Conservation (phyloP, 2,113 vertebrate genomes). For the Polyodon spathula region DNA sequence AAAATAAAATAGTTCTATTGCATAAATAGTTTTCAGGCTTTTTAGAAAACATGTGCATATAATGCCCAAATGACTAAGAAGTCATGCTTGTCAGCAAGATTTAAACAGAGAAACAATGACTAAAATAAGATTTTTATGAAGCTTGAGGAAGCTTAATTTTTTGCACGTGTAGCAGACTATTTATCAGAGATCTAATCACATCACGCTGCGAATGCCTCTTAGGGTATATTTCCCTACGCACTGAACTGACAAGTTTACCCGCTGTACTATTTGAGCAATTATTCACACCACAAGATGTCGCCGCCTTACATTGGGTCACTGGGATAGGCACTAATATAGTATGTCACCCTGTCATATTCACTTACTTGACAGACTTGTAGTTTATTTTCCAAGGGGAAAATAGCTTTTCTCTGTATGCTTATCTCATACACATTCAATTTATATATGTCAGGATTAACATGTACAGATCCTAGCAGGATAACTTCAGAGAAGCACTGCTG, state of each 20-base stretch:
- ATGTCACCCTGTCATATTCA: conserved; percentile 2
- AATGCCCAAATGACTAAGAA: too few relatives aligned
- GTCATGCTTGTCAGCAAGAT: too few relatives aligned
- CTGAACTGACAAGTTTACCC: conserved; percentile 4
- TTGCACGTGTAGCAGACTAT: not conserved
- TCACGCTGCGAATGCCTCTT: not conserved
- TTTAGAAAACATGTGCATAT: too few relatives aligned
- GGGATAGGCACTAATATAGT: not conserved
- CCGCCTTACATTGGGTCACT: not conserved
- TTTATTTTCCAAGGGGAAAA: not conserved
- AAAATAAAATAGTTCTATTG: not conserved
- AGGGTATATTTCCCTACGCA: not conserved
- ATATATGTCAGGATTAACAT: not conserved
- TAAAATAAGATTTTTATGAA: not conserved
- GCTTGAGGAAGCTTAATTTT: not conserved
- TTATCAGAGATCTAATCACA: not conserved
- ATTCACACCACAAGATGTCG: not conserved
- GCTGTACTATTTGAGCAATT: not conserved
- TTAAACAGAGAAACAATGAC: too few relatives aligned
- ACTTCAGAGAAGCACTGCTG: conserved; percentile 1
- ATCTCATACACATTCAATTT: not conserved
- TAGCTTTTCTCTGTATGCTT: conserved; percentile 3
- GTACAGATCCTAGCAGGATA: not conserved
- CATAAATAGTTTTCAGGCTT: not conserved
- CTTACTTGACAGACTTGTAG: not conserved